Percentiles rank a stretch among this genome's conserved stretches.
These are phyloP conservation scores for Girardinus metallicus DNA, from an alignment of 2,797 vertebrate species.

Conservation along the genomic window DNA sequence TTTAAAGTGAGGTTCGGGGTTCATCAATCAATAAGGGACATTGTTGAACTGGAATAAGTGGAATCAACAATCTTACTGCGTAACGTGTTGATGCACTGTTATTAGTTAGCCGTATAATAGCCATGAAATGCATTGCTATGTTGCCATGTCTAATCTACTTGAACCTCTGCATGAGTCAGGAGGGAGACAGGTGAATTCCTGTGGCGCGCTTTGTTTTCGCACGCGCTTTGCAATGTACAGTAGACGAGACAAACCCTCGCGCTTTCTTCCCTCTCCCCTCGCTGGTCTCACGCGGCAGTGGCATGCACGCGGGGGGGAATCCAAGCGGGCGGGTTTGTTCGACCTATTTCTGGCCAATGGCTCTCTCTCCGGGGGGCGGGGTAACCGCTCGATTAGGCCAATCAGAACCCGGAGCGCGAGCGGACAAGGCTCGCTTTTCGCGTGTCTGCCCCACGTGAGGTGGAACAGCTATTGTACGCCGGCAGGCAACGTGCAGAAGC, in stretches of 20 bases:
- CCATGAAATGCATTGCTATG: not conserved
- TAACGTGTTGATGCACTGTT: not conserved
- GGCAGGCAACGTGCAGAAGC: conserved; percentile 78
- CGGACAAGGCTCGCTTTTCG: conserved; percentile 62
- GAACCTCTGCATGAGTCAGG: conserved; percentile 11
- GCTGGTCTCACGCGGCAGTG: conserved; percentile 82
- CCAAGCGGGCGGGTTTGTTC: conserved; percentile 79
- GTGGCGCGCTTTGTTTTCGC: conserved; percentile 43
- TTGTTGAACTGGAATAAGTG: not conserved
- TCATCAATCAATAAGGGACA: not conserved
- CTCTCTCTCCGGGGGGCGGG: conserved; percentile 71
- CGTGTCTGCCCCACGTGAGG: conserved; percentile 83
- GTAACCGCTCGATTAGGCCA: conserved; percentile 65
- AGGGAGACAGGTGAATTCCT: conserved; percentile 46
- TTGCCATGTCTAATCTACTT: conserved; percentile 9
- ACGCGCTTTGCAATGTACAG: conserved; percentile 66
- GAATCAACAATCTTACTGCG: not conserved
- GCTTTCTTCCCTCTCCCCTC: conserved; percentile 70
- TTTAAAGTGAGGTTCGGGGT: not conserved
- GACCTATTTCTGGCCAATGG: conserved; percentile 88
- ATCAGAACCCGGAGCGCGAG: conserved; percentile 59
- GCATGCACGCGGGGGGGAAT: conserved; percentile 77
- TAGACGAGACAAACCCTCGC: conserved; percentile 63
- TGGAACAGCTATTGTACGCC: conserved; percentile 75
- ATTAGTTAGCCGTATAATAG: not conserved